These are phyloP conservation scores for Pelmatolapia mariae DNA, from an alignment of 2,113 vertebrate species.

Conservation along the genomic window DNA sequence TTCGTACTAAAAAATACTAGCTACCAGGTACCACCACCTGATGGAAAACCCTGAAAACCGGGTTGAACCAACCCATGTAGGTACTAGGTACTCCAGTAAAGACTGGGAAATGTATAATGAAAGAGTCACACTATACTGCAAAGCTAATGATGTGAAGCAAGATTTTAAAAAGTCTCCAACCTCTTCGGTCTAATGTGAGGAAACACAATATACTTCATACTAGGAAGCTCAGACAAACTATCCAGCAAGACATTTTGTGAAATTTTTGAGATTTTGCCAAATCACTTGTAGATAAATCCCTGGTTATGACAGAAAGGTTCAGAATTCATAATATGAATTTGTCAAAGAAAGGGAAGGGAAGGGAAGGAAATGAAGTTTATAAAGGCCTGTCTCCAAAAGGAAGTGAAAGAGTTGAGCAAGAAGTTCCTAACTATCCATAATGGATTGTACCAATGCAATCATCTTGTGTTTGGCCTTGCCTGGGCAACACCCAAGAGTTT, in stretches of 20 bases:
- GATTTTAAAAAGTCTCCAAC: neutral
- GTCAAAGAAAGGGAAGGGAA: rapidly evolving
- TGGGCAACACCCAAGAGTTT: neutral
- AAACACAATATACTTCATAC: rapidly evolving
- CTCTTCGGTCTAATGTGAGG: rapidly evolving
- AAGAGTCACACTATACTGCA: neutral
- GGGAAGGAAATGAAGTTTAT: too few relatives aligned
- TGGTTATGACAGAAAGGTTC: neutral
- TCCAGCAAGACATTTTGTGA: rapidly evolving
- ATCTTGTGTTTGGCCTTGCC: neutral
- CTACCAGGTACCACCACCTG: neutral
- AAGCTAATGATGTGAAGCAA: neutral
- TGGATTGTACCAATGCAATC: neutral
- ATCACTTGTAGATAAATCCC: neutral
- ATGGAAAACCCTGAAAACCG: neutral
- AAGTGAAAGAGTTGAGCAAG: neutral
- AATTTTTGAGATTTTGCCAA: neutral
- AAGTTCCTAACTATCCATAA: rapidly evolving
- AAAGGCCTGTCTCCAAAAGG: neutral
- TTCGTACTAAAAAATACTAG: neutral
- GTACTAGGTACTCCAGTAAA: neutral
- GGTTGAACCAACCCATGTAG: neutral
- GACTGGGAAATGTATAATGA: neutral
- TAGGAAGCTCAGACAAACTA: rapidly evolving
- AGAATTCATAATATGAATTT: neutral